Evolutionary conservation across 2,888 invertebrate genomes (phyloP), one percentile per base, ranked within the genome.

Genomic region (Eilema sororculum): DNA sequence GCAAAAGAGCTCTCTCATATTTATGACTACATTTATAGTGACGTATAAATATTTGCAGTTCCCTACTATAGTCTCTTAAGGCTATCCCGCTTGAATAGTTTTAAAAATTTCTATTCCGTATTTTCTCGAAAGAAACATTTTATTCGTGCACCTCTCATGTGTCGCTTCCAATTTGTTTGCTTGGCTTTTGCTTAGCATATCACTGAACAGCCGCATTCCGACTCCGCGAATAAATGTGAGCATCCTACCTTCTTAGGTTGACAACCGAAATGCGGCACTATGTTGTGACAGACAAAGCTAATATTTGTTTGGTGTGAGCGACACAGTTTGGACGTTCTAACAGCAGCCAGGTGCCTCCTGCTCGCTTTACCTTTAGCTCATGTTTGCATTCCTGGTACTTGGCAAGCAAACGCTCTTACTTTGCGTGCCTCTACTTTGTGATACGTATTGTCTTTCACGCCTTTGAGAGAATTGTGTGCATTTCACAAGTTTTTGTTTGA

Each of bases 161-260:
- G 88, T 86, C 87, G 85, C 86, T 86, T 85, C 88, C 91, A 94
- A 93, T 93, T 93, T 92, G 93, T 94, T 93, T 93, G 88, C 91
- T 90, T 89, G 89, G 89, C 91, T 91, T 91, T 92, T 92, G 92
- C 91, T 92, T 92, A 92, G 90, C 93, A 92, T 92, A 94, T 93
- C 90, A 90, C 88, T 86, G 89, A 88, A 91, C 88, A 89, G 90
- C 89, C 90, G 86, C 91, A 93, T 93, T 91, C 91, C 89, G 82
- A 88, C 89, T 87, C 77, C 79, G 83, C 86, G 87, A 88, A 90
- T 90, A 90, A 91, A 91, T 89, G 90, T 90, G 90, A 90, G 87
- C 89, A 90, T 89, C 86, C 85, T 83, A 88, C 87, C 85, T 88
- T 88, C 83, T 89, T 87, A 81, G 78, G 33, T 13, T 41, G 9